These are phyloP conservation scores for Orchestia grillus DNA, from an alignment of 1,140 invertebrate genomes.

Conservation along the genomic window DNA sequence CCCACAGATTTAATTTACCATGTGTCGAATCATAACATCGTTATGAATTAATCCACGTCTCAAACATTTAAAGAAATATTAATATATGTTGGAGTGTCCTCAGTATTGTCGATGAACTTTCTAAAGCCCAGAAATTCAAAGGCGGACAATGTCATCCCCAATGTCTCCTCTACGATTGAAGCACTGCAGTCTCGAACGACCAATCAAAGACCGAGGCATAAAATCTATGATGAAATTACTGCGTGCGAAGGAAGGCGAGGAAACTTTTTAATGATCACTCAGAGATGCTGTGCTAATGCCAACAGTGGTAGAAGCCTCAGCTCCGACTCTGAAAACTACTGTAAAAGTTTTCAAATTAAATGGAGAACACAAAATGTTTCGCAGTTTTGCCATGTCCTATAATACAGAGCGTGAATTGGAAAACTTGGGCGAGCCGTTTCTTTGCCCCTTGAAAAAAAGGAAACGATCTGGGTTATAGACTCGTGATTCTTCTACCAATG, in stretches of 20 bases:
- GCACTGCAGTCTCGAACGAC: neutral
- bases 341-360: neutral
- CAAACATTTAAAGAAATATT: neutral
- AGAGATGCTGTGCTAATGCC: slow-evolving; percentile 7
- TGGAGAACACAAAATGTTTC: neutral
- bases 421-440: neutral
- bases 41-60: neutral
- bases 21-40: neutral
- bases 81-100: neutral
- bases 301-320: neutral
- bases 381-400: neutral
- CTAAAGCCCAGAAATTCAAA: neutral
- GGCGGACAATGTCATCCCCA: neutral
- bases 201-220: neutral
- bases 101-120: neutral
- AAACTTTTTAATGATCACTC: slow-evolving; percentile 32
- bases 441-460: too few species aligned
- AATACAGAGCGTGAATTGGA: neutral
- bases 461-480: too few species aligned
- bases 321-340: neutral
- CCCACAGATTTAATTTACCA: neutral
- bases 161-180: neutral
- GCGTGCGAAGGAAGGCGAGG: neutral
- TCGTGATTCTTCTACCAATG: neutral
- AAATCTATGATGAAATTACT: neutral